These are phyloP conservation scores for Spatula versicolor DNA, from an alignment of 2,797 vertebrate species.

Conservation along the genomic window DNA sequence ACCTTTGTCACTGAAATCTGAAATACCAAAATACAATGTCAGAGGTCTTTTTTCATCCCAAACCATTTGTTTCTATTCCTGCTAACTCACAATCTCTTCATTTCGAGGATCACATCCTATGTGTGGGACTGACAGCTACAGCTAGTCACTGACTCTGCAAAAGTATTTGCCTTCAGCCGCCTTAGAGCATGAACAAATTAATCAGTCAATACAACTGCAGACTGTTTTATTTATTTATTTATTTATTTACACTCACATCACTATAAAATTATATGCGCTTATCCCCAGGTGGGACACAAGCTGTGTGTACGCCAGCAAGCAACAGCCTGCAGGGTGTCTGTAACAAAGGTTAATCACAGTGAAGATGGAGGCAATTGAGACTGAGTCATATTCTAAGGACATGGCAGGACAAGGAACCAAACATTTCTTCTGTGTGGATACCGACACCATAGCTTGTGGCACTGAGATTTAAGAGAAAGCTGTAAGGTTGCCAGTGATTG, in stretches of 20 bases:
- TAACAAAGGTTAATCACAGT: not conserved
- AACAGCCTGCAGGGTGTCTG: not conserved
- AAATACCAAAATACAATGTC: conserved; percentile 12
- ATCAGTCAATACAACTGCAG: not conserved
- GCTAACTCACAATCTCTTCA: not conserved
- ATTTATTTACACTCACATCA: not conserved
- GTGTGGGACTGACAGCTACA: not conserved
- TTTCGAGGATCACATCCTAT: not conserved
- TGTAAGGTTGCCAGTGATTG: not conserved
- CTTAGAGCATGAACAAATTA: not conserved
- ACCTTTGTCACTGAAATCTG: not conserved
- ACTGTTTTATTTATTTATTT: not conserved
- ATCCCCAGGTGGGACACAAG: not conserved
- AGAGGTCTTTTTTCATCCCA: not conserved
- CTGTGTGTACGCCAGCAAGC: not conserved
- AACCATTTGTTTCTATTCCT: not conserved
- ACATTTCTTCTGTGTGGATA: not conserved
- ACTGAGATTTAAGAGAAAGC: not conserved
- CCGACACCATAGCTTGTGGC: not conserved
- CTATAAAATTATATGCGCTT: not conserved
- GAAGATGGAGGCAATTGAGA: not conserved
- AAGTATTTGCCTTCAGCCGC: not conserved
- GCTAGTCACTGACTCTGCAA: not conserved
- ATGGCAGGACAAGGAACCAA: not conserved
- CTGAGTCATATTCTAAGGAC: not conserved